A percentile compares a stretch with the other conserved stretches of the same genome.
phyloP scores from a whole-genome alignment of 2,888 invertebrate species.

The Girardia tigrina region DNA sequence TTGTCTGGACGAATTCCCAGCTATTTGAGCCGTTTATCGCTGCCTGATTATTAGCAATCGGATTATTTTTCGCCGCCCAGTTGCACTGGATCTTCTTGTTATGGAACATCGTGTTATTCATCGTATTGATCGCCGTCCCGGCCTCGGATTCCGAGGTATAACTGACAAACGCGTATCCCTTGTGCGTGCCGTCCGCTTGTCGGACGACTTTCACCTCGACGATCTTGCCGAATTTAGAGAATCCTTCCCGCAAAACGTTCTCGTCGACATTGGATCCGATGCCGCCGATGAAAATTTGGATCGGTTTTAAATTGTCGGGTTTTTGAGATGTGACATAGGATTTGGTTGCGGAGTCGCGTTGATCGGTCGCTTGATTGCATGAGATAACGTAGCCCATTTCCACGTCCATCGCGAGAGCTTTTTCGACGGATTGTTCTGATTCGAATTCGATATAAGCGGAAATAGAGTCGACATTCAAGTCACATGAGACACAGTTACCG shows the following conservation, averaged over 20 bases:
- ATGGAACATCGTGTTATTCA: slow-evolving; percentile 99
- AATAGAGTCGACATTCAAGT: slow-evolving; percentile 89
- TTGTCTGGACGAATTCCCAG: too few species aligned
- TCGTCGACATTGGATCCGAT: slow-evolving; percentile 33
- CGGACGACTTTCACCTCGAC: slow-evolving; percentile 88
- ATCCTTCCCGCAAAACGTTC: slow-evolving; percentile 19
- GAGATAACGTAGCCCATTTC: too few species aligned
- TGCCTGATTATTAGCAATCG: too few species aligned
- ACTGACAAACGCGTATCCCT: slow-evolving; percentile 97
- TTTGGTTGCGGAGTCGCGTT: not conserved
- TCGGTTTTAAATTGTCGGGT: not conserved
- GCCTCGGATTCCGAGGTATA: slow-evolving; percentile 97
- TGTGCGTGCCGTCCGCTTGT: slow-evolving; percentile 95
- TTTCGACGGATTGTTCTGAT: slow-evolving; percentile 80
- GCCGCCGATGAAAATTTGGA: slow-evolving; percentile 32
- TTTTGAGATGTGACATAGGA: not conserved
- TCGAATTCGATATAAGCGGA: slow-evolving; percentile 97
- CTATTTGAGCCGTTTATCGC: too few species aligned
- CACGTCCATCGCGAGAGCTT: slow-evolving; percentile 60
- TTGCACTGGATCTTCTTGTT: slow-evolving; percentile 91
- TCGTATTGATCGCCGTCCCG: slow-evolving; percentile 86
- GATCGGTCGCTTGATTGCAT: slow-evolving; percentile 87
- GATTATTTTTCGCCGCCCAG: slow-evolving; percentile 84
- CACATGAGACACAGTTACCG: slow-evolving; percentile 90
- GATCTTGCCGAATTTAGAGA: slow-evolving; percentile 29